Evolutionary conservation across 2,888 invertebrate species (phyloP), one percentile per base, ranked within the genome.

Genomic region (Ormia ochracea): DNA sequence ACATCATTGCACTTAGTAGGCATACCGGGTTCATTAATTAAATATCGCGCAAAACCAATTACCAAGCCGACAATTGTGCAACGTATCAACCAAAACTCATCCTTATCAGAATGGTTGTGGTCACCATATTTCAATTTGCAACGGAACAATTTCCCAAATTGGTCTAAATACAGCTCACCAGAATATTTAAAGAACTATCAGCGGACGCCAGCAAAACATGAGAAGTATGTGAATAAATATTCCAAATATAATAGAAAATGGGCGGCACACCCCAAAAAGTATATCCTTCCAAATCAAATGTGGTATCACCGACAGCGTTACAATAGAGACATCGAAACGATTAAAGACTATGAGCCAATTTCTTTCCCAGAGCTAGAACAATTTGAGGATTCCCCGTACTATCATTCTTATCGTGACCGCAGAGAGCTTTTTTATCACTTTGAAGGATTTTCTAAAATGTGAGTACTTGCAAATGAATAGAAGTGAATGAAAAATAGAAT

Each of bases 391-490:
- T 84, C 83, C 82, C 82, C 82, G 0, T 83, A 87, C 28, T 88
- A 85, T 74, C 85, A 88, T 33, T 84, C 81, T 0, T 86, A 88
- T 56, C 84, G 88, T 0, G 87, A 88, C 81, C 87, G 89, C 0
- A 82, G 89, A 0, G 86, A 89, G 50, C 68, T 89, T 0, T 89
- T 86, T 33, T 83, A 87, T 50, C 85, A 84, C 5, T 85, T 88
- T 10, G 85, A 85, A 12, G 84, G 85, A 1, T 82, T 88, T 1
- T 84, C 85, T 33, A 83, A 84, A 14, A 81, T 86, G 89, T 89
- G 79, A 81, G 82, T 78, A 36, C n/a, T 43, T 61, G 17, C 7
- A n/a, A 17, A 17, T 5, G 14, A 0, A 5, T 17, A n/a, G 26
- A 59, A 26, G 2, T 14, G 10, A 5, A 28, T 26, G 7, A 41